Evolutionary conservation across 2,113 vertebrate genomes (phyloP), one percentile per base, ranked within the genome.

Genomic region (Oxyruncus cristatus): DNA sequence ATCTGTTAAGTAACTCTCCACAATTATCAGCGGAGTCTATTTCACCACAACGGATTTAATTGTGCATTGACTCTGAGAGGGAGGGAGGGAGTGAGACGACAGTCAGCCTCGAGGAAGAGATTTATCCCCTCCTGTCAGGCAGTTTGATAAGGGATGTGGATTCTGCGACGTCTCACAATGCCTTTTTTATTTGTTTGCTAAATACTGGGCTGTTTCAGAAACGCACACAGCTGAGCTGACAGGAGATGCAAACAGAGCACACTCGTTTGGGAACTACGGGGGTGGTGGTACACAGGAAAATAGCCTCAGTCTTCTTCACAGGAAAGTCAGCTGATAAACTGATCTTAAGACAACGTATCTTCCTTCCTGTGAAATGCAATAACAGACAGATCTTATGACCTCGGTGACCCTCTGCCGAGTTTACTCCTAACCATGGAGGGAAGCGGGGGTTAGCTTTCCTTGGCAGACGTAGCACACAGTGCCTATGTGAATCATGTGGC

Each of bases 321-420:
- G 97, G 98, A 97, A 98, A 98, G 97, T 97, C 96, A 76, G 96
- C 97, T 97, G 97, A 98, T 98, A 98, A 97, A 95, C 96, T 95
- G 97, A 97, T 98, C 96, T 96, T 93, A 75, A 97, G 97, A 96
- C 97, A 96, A 94, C 91, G 76, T 96, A 96, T 98, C 98, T 97
- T 98, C 97, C 98, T 98, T 97, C 97, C 97, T 97, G 96, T 95
- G 97, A 97, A 97, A 95, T 56, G 91, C 93, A 97, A 72, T 96
- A 96, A 89, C 97, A 96, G 76, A 87, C 94, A 95, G 95, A 96
- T 95, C 96, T 97, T 94, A 73, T 95, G 96, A 97, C 92, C 94
- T 76, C 42, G 41, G 53, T 91, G 95, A 95, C 96, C 97, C 95
- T 87, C 79, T 85, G 93, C 77, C 33, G 76, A 72, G 50, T 79